phyloP scores from a whole-genome alignment of 1,140 invertebrate genomes.

The Papilio polyxenes region DNA sequence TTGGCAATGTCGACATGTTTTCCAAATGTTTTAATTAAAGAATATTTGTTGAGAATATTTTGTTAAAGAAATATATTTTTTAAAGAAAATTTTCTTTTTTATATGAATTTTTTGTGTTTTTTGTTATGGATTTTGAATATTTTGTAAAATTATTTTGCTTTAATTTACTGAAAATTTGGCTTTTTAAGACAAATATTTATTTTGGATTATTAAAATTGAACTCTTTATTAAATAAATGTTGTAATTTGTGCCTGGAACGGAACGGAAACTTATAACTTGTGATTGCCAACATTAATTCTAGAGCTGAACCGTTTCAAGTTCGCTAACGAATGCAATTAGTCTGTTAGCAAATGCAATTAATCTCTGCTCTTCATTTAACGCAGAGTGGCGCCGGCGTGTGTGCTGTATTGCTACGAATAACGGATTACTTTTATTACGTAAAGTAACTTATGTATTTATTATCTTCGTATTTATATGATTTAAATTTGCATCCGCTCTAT shows the following conservation, averaged over 20 bases:
- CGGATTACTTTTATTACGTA: background rate
- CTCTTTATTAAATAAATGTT: slow-evolving; percentile 16
- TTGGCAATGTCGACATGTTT: background rate
- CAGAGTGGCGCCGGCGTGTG: background rate
- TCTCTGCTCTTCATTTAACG: slow-evolving; percentile 28
- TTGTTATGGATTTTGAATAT: background rate
- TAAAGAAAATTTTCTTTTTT: too few species aligned
- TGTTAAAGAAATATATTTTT: too few species aligned
- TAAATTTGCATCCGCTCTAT: background rate
- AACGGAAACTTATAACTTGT: slow-evolving; percentile 10
- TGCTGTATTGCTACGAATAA: background rate
- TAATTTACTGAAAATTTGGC: background rate
- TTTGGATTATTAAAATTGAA: background rate
- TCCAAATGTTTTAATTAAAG: background rate
- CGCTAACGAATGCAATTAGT: slow-evolving; percentile 31
- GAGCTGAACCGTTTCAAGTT: slow-evolving; percentile 29
- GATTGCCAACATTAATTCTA: slow-evolving; percentile 33
- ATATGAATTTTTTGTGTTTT: background rate
- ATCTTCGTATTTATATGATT: background rate
- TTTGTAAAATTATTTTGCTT: background rate
- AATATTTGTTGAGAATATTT: too few species aligned
- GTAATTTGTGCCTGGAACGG: slow-evolving; percentile 7
- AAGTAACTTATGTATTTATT: background rate
- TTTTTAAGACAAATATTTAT: background rate
- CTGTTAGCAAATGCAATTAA: slow-evolving; percentile 28